Percentiles rank a stretch among this genome's conserved stretches.
phyloP scores from a whole-genome alignment of 1,140 invertebrate species.

The Riptortus pedestris region DNA sequence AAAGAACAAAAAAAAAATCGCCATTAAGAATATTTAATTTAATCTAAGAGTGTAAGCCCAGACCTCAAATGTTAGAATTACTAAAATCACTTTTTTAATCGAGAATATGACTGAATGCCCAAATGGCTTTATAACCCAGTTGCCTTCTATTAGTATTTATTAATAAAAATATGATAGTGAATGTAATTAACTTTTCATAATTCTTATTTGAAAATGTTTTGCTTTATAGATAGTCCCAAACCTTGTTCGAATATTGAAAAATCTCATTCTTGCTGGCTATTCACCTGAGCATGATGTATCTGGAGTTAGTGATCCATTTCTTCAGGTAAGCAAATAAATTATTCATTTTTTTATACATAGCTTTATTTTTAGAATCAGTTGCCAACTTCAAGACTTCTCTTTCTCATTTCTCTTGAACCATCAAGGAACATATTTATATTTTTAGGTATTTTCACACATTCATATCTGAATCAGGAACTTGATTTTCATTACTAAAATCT shows the following conservation, averaged over 20 bases:
- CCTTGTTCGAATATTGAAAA: constrained; percentile 94
- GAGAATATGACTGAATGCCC: neutral
- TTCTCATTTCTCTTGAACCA: too few species aligned
- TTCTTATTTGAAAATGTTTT: neutral
- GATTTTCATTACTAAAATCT: too few species aligned
- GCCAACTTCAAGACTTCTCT: too few species aligned
- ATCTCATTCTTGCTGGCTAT: constrained; percentile 94
- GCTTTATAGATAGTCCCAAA: constrained; percentile 89
- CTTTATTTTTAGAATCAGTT: neutral
- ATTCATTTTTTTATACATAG: neutral
- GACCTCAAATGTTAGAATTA: too few species aligned
- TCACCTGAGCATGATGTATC: constrained; percentile 99
- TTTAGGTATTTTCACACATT: too few species aligned
- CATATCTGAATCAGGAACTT: too few species aligned
- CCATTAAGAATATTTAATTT: too few species aligned
- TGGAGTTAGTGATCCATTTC: constrained; percentile 96
- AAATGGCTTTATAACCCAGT: too few species aligned
- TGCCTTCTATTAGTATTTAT: too few species aligned
- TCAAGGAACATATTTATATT: too few species aligned
- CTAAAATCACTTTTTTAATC: neutral
- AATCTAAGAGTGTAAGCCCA: too few species aligned
- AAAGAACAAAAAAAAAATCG: too few species aligned
- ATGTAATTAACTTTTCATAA: neutral
- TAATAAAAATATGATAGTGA: neutral
- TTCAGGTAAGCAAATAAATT: constrained; percentile 59